phyloP scores from a whole-genome alignment of 2,888 invertebrate species.

The Philhelius pedissequus region DNA sequence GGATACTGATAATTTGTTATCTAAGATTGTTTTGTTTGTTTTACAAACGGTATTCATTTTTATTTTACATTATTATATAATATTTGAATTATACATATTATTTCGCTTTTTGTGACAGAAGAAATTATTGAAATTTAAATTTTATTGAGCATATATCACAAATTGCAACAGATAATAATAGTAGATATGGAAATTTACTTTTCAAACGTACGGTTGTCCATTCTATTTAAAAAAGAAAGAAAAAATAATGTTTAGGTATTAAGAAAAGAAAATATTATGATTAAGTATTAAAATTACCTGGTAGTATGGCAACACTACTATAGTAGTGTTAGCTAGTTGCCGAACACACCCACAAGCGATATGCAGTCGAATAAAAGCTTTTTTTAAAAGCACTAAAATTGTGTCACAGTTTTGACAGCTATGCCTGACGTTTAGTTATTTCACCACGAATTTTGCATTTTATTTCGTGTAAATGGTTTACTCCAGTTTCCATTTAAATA shows the following conservation, averaged over 20 bases:
- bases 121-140: conserved; percentile 13
- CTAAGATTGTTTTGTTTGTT: conserved; percentile 7
- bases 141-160: conserved; percentile 68
- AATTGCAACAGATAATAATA: conserved; percentile 58
- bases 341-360: conserved; percentile 34
- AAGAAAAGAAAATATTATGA: neutral
- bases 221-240: conserved; percentile 2
- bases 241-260: neutral
- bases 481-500: neutral
- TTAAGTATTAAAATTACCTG: conserved; percentile 1
- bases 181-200: conserved; percentile 56
- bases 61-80: neutral
- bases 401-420: conserved; percentile 43
- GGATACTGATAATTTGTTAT: conserved; percentile 55
- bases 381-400: conserved; percentile 23
- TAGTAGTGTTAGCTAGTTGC: neutral
- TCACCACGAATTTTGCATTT: conserved; percentile 27
- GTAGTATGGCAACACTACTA: conserved; percentile 27
- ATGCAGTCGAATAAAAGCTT: conserved; percentile 51
- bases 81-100: conserved; percentile 32
- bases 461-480: neutral
- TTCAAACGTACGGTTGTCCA: neutral
- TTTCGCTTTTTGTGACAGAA: conserved; percentile 36
- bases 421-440: conserved; percentile 38
- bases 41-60: neutral